Evolutionary conservation across 2,797 vertebrate species (phyloP).

Genomic region (Naso thynnoides): DNA sequence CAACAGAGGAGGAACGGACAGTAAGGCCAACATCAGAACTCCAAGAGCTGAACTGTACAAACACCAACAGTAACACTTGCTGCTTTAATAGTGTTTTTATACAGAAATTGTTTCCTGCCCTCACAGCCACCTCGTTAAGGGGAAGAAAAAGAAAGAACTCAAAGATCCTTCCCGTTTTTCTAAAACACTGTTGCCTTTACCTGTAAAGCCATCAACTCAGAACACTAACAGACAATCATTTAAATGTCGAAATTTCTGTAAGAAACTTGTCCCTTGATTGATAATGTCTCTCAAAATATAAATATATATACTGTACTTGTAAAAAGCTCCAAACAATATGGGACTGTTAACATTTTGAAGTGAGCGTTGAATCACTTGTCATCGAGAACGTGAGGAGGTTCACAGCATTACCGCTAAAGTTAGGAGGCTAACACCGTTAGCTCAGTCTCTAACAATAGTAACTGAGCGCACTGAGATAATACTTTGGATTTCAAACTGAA

Average conservation of each 20-base stretch:
- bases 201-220: constrained; percentile 63
- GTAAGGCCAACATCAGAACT: constrained; percentile 88
- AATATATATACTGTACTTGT: constrained; percentile 70
- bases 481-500: constrained; percentile 42
- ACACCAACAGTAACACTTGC: constrained; percentile 81
- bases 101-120: constrained; percentile 60
- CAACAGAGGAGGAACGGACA: constrained; percentile 84
- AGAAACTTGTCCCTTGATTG: constrained; percentile 65
- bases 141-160: constrained; percentile 48
- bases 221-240: constrained; percentile 62
- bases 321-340: constrained; percentile 72
- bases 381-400: constrained; percentile 50
- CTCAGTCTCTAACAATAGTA: constrained; percentile 47
- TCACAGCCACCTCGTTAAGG: constrained; percentile 60
- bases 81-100: constrained; percentile 77
- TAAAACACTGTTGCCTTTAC: constrained; percentile 74
- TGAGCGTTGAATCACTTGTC: constrained; percentile 42
- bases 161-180: constrained; percentile 58
- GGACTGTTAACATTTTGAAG: constrained; percentile 51
- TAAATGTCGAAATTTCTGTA: constrained; percentile 64
- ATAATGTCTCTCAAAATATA: constrained; percentile 71
- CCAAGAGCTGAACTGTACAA: constrained; percentile 85
- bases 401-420: constrained; percentile 56
- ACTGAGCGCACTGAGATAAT: constrained; percentile 44
- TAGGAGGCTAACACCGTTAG: constrained; percentile 56